Conservation (phyloP, 2,888 invertebrate genomes). For the Anodontia alba region DNA sequence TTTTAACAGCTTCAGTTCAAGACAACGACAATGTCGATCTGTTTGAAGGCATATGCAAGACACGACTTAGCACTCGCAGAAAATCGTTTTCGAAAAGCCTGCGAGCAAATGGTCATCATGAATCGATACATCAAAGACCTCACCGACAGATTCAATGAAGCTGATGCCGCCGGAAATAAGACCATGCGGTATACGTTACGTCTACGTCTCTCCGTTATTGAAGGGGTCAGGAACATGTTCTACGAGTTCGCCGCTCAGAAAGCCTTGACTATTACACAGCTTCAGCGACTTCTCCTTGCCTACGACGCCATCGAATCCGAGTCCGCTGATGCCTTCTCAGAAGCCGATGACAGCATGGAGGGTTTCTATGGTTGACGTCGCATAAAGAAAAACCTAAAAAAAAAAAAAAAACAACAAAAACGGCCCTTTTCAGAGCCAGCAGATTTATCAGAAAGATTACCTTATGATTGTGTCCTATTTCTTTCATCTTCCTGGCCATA, state of each 20-base stretch:
- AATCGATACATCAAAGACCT: not conserved
- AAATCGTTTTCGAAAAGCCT: not conserved
- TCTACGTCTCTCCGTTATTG: not conserved
- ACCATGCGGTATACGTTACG: not conserved
- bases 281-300: not conserved
- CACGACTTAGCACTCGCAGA: not conserved
- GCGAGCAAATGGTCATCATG: not conserved
- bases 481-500: too few relatives aligned
- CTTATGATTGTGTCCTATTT: not conserved
- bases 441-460: not conserved
- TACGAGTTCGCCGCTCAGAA: slow-evolving; percentile 8
- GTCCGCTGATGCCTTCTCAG: not conserved
- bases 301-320: not conserved
- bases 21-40: slow-evolving; percentile 7
- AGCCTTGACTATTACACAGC: not conserved
- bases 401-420: too few relatives aligned
- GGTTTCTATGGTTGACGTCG: not conserved
- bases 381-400: too few relatives aligned
- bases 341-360: not conserved
- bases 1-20: too few relatives aligned
- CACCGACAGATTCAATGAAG: not conserved
- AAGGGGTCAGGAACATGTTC: slow-evolving; percentile 4
- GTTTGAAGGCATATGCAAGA: not conserved
- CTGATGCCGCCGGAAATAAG: not conserved
- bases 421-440: slow-evolving; percentile 13